A percentile compares a stretch with the other conserved stretches of the same genome.
These are phyloP conservation scores for Pangasius larnaudii DNA, from an alignment of 2,797 vertebrate species.

Conservation along the genomic window DNA sequence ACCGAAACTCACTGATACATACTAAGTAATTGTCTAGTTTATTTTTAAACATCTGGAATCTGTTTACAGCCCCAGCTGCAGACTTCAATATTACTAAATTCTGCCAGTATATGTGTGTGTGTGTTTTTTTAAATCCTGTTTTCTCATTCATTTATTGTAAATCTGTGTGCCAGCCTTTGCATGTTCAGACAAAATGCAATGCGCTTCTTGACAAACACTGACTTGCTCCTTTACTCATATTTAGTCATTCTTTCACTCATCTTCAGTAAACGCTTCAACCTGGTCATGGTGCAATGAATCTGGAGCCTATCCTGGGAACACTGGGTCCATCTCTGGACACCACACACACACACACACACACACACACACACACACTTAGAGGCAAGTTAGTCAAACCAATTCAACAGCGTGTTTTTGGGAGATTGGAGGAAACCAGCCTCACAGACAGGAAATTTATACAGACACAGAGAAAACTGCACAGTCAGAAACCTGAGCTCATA, in stretches of 20 bases:
- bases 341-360: background rate
- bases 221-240: background rate
- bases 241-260: background rate
- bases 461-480: background rate
- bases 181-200: background rate
- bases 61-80: background rate
- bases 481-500: background rate
- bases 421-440: background rate
- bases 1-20: background rate
- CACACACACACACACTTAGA: background rate
- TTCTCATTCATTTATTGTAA: background rate
- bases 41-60: background rate
- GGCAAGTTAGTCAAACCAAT: background rate
- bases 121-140: background rate
- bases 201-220: background rate
- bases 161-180: background rate
- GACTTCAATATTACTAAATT: background rate
- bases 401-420: background rate
- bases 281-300: background rate
- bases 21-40: background rate
- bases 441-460: background rate
- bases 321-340: background rate
- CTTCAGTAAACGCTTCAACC: background rate
- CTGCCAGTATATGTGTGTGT: background rate
- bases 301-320: background rate